Conservation (phyloP, 2,797 vertebrate genomes). For the Peromyscus attwateri region DNA sequence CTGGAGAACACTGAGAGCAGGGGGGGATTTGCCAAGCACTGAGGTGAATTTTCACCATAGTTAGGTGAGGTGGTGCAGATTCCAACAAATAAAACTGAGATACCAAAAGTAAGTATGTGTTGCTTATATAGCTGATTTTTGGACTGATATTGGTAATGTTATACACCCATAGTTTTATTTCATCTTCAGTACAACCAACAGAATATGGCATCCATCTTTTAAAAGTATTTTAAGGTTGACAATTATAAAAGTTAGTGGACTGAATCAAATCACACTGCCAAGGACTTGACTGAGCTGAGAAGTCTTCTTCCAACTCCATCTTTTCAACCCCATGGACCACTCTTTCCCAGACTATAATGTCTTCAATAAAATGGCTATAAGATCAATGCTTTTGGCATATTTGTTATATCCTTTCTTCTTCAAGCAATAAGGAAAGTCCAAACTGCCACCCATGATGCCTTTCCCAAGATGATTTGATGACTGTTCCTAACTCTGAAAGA, state of each 20-base stretch:
- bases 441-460: not conserved
- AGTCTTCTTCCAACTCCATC: not conserved
- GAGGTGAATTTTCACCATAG: not conserved
- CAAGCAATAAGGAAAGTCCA: constrained; percentile 13
- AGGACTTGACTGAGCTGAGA: not conserved
- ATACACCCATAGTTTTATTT: not conserved
- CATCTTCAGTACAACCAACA: not conserved
- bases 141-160: not conserved
- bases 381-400: not conserved
- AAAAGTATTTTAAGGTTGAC: not conserved
- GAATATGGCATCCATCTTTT: not conserved
- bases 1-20: not conserved
- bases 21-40: not conserved
- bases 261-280: not conserved
- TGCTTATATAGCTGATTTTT: not conserved
- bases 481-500: not conserved
- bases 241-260: not conserved
- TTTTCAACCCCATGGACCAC: not conserved
- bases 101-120: not conserved
- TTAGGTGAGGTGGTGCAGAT: not conserved
- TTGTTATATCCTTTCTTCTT: not conserved
- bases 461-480: not conserved
- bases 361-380: not conserved
- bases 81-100: not conserved
- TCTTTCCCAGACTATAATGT: not conserved